phyloP scores from a whole-genome alignment of 1,140 invertebrate species.

The Plodia interpunctella region DNA sequence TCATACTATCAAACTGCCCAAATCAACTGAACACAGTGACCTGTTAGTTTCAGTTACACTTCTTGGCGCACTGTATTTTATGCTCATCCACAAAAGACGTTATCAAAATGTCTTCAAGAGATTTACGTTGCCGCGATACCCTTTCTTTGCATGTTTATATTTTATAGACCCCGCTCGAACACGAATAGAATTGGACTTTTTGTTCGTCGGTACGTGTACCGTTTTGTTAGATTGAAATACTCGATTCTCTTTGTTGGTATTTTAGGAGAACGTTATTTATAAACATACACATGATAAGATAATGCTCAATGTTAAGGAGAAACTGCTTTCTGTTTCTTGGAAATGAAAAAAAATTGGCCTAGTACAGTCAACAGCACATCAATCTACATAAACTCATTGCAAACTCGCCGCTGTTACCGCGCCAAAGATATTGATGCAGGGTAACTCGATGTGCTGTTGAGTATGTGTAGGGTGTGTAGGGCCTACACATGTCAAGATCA shows the following conservation, averaged over 20 bases:
- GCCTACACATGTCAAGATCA: too few species aligned
- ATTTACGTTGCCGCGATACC: conserved; percentile 2
- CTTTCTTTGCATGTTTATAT: conserved; percentile 7
- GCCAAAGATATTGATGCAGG: too few species aligned
- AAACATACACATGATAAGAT: background rate
- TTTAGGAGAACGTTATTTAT: background rate
- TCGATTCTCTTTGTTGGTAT: background rate
- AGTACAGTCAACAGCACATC: too few species aligned
- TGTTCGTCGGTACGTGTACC: background rate
- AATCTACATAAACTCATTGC: too few species aligned
- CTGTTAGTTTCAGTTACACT: background rate
- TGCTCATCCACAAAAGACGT: conserved; percentile 1
- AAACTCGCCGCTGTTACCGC: too few species aligned
- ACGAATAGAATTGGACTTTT: conserved; percentile 2
- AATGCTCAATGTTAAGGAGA: background rate
- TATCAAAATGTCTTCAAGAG: conserved; percentile 7
- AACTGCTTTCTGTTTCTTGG: too few species aligned
- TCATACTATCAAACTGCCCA: too few species aligned
- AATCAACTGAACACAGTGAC: too few species aligned
- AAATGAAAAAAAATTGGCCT: too few species aligned
- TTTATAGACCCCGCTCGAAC: background rate
- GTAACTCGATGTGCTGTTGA: too few species aligned
- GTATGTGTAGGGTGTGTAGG: too few species aligned
- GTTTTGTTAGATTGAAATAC: conserved; percentile 3
- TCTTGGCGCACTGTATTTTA: background rate